Conservation (phyloP, 2,113 vertebrate genomes). For the Phoxinus phoxinus region DNA sequence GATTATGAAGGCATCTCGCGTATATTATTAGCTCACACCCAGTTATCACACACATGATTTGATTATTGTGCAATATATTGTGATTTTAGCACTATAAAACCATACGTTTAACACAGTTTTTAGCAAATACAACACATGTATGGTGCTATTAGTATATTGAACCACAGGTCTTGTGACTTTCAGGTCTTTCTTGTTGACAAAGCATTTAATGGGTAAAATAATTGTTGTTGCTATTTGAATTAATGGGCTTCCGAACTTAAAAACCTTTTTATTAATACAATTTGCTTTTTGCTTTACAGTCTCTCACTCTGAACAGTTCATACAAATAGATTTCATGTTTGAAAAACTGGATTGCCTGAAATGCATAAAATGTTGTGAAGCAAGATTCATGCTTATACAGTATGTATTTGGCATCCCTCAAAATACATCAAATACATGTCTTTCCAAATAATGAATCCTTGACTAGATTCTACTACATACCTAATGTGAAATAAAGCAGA, state of each 20-base stretch:
- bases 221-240: not conserved
- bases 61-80: not conserved
- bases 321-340: not conserved
- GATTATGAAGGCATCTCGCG: slow-evolving; percentile 40
- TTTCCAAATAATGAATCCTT: not conserved
- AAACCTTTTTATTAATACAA: not conserved
- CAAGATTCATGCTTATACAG: not conserved
- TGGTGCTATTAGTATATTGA: not conserved
- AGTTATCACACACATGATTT: slow-evolving; percentile 53
- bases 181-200: not conserved
- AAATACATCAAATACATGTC: not conserved
- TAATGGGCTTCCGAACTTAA: not conserved
- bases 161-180: not conserved
- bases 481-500: not conserved
- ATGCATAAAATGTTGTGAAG: not conserved
- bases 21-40: slow-evolving; percentile 63
- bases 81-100: not conserved
- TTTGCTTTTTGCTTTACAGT: not conserved
- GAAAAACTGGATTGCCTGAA: slow-evolving; percentile 9
- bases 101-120: not conserved
- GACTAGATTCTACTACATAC: not conserved
- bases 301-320: not conserved
- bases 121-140: not conserved
- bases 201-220: not conserved
- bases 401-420: not conserved